Evolutionary conservation across 1,140 invertebrate species (phyloP).

Genomic region (Latrodectus geometricus): DNA sequence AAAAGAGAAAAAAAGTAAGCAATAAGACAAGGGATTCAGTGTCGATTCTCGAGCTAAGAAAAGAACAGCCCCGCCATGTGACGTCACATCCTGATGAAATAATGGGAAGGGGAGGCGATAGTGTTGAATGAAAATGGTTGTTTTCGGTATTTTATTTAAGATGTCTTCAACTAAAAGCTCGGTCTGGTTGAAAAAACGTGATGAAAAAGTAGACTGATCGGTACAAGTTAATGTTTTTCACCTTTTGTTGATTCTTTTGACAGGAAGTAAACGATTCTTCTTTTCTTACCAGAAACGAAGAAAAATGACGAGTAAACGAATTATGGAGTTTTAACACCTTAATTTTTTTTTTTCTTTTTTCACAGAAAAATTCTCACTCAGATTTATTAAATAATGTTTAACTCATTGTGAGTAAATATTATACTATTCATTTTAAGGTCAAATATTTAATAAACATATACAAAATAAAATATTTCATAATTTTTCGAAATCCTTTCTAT

Average conservation of each 20-base stretch:
- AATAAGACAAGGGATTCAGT: not conserved
- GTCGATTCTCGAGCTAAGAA: slow-evolving; percentile 9
- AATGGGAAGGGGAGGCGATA: not conserved
- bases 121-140: slow-evolving; percentile 26
- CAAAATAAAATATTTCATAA: too few relatives aligned
- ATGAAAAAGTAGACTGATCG: not conserved
- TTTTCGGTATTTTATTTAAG: not conserved
- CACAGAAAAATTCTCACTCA: too few relatives aligned
- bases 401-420: too few relatives aligned
- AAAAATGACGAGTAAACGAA: not conserved
- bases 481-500: too few relatives aligned
- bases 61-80: slow-evolving; percentile 9
- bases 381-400: too few relatives aligned
- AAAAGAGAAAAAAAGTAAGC: not conserved
- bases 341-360: too few relatives aligned
- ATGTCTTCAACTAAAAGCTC: not conserved
- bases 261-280: not conserved
- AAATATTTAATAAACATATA: too few relatives aligned
- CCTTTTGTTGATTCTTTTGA: not conserved
- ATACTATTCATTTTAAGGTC: too few relatives aligned
- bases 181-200: not conserved
- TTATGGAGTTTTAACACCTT: not conserved
- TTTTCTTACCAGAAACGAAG: not conserved
- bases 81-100: slow-evolving; percentile 34
- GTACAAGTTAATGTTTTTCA: not conserved